phyloP scores from a whole-genome alignment of 2,113 vertebrate genomes.

The human (Homo sapiens) region DNA sequence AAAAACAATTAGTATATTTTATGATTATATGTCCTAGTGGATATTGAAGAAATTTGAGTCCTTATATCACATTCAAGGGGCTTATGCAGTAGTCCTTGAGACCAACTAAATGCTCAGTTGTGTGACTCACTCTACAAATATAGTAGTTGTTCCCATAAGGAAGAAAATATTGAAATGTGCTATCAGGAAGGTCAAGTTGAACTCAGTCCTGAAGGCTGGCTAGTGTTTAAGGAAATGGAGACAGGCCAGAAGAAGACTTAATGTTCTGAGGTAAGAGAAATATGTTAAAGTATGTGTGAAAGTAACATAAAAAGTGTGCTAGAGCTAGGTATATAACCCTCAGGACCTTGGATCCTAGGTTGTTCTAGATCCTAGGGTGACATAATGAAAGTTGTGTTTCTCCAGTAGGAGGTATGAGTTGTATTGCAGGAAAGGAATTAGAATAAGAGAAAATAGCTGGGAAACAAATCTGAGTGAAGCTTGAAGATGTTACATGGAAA shows the following conservation, averaged over 20 bases:
- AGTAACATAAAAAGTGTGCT: not conserved
- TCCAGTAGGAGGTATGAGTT: not conserved
- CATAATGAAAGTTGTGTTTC: not conserved
- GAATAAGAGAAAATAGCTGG: not conserved
- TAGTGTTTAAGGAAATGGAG: not conserved
- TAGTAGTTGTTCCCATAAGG: not conserved
- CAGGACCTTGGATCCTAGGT: not conserved
- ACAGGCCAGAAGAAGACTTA: accelerated
- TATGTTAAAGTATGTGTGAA: not conserved
- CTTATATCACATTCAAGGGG: not conserved
- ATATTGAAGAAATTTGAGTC: not conserved
- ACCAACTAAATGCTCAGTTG: not conserved
- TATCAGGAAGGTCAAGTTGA: not conserved
- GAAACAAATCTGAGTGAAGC: not conserved
- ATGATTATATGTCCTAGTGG: not conserved
- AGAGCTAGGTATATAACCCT: not conserved
- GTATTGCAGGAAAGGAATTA: not conserved
- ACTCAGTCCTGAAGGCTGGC: not conserved
- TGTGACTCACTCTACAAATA: not conserved
- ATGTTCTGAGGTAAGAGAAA: not conserved
- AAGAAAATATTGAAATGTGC: not conserved
- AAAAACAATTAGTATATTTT: not conserved
- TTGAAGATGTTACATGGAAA: not conserved
- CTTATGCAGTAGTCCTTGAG: not conserved
- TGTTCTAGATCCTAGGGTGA: not conserved